Conservation (phyloP, 2,113 vertebrate genomes). For the Kryptolebias marmoratus region DNA sequence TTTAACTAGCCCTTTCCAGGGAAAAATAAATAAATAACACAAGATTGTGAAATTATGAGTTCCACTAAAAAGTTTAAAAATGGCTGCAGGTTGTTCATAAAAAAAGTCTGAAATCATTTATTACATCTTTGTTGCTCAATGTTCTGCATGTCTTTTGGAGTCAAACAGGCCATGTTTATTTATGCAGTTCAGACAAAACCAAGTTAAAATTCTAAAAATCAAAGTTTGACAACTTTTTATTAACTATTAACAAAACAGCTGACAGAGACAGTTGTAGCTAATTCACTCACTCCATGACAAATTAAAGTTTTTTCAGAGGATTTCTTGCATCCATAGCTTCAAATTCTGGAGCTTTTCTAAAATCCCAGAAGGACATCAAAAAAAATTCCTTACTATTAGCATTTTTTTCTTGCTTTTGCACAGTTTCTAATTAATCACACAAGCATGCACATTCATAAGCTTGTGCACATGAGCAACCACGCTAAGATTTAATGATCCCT, state of each 20-base stretch:
- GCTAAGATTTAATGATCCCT: conserved; percentile 46
- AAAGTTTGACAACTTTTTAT: too few species aligned
- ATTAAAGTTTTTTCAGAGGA: too few species aligned
- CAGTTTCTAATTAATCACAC: not conserved
- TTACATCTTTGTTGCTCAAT: not conserved
- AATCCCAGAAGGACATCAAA: not conserved
- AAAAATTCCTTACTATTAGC: conserved; percentile 13
- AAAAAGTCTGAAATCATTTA: not conserved
- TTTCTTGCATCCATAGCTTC: not conserved
- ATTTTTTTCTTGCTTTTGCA: conserved; percentile 2
- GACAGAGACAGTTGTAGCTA: too few species aligned
- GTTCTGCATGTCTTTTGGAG: too few species aligned
- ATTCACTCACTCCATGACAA: too few species aligned
- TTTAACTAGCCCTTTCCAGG: not conserved
- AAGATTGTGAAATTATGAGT: not conserved
- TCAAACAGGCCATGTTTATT: too few species aligned
- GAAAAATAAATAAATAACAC: not conserved
- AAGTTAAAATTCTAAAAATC: too few species aligned
- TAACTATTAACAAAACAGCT: too few species aligned
- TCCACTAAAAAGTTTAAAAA: not conserved
- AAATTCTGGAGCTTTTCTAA: not conserved
- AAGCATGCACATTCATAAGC: not conserved
- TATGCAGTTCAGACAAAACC: too few species aligned
- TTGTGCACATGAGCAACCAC: not conserved
- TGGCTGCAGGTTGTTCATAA: not conserved